These are phyloP conservation scores for Lepidochitona cinerea DNA, from an alignment of 2,888 invertebrate species.

Conservation along the genomic window DNA sequence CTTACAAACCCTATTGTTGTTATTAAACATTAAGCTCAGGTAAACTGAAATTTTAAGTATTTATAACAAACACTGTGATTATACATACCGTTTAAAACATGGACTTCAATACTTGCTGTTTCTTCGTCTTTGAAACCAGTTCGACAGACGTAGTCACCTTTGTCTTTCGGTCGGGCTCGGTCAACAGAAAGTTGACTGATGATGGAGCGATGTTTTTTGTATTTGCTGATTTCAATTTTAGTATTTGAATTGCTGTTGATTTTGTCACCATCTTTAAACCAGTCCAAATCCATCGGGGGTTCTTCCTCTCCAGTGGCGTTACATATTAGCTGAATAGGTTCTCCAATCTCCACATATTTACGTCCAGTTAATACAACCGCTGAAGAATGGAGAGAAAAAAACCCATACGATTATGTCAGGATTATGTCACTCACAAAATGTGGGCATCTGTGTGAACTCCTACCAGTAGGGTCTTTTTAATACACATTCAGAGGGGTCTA, in stretches of 20 bases:
- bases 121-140: background rate
- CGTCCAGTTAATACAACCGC: slow-evolving; percentile 40
- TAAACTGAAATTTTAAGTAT: too few species aligned
- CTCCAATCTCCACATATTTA: slow-evolving; percentile 44
- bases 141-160: background rate
- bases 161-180: background rate
- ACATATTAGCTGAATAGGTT: slow-evolving; percentile 43
- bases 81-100: background rate
- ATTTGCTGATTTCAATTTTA: slow-evolving; percentile 10
- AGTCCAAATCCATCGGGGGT: slow-evolving; percentile 53
- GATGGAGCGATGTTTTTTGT: background rate
- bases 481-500: too few species aligned
- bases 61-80: too few species aligned
- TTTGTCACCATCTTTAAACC: slow-evolving; percentile 50
- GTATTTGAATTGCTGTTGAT: slow-evolving; percentile 33
- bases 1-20: too few species aligned
- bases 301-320: slow-evolving; percentile 52
- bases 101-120: background rate
- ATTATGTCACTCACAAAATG: too few species aligned
- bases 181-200: background rate
- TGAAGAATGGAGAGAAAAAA: slow-evolving; percentile 18
- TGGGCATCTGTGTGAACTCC: too few species aligned
- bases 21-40: too few species aligned
- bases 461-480: too few species aligned
- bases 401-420: too few species aligned